phyloP scores from a whole-genome alignment of 1,140 invertebrate genomes.

The Drosophila simulans region DNA sequence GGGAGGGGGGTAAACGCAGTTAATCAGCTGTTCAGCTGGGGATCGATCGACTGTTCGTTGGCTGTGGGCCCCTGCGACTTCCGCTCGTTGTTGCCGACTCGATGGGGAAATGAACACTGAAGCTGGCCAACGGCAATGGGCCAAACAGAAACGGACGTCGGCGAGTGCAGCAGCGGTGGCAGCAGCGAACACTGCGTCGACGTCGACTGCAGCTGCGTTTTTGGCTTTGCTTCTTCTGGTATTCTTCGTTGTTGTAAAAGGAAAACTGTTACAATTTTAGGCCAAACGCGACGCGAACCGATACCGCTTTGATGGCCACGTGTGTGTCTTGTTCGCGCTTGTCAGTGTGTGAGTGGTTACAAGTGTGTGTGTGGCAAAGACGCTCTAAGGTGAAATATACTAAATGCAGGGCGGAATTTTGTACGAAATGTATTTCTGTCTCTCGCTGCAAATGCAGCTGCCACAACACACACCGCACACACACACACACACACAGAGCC shows the following conservation, averaged over 20 bases:
- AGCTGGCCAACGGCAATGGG: slow-evolving; percentile 49
- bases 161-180: slow-evolving; percentile 44
- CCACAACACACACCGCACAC: slow-evolving; percentile 35
- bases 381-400: slow-evolving; percentile 83
- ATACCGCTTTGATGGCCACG: slow-evolving; percentile 74
- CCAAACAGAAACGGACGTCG: slow-evolving; percentile 29
- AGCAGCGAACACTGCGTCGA: slow-evolving; percentile 8
- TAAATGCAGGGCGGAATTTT: slow-evolving; percentile 61
- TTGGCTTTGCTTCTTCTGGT: slow-evolving; percentile 17
- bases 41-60: slow-evolving; percentile 6
- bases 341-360: neutral
- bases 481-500: slow-evolving; percentile 10
- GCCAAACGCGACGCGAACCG: slow-evolving; percentile 66
- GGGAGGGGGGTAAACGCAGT: neutral
- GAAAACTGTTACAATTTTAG: slow-evolving; percentile 80
- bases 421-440: slow-evolving; percentile 69
- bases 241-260: slow-evolving; percentile 41
- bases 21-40: slow-evolving; percentile 10
- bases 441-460: slow-evolving; percentile 66
- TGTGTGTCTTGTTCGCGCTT: slow-evolving; percentile 10
- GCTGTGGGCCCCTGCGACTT: slow-evolving; percentile 32
- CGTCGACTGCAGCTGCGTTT: slow-evolving; percentile 32
- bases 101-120: slow-evolving; percentile 81
- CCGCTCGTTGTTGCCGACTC: slow-evolving; percentile 63
- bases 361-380: slow-evolving; percentile 61